Base-by-base conservation (phyloP, 2,113 vertebrate species). In the Electrona antarctica region DNA sequence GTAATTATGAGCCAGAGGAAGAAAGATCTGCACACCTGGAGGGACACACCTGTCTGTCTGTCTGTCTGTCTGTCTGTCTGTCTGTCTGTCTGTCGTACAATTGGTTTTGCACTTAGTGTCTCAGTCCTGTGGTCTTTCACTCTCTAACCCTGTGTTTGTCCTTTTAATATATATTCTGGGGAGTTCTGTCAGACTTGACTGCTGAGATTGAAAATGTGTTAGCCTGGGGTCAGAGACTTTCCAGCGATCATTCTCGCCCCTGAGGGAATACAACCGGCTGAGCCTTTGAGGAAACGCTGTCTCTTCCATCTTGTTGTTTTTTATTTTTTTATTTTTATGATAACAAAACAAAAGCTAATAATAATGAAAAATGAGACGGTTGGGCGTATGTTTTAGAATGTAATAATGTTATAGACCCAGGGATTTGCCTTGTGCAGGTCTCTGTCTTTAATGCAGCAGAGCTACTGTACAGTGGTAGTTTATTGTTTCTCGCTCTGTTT, bases 221-320 rank as follows among this genome's bases (percentile, higher is more conserved):
- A 68, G 77, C 69, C 70, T 76, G 74, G 55, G 77, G 82, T 80
- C 80, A 81, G 29, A 77, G 76, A 70, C 71, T 82, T 71, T 81
- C 66, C 64, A 56, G 70, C n/a, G 8, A 51, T 86, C 75, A 82
- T 83, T 86, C 80, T 70, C 80, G 69, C 62, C 73, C 85, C 71
- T 49, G 14, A 62, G 4, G 33, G 69, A 60, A 62, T 74, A 63
- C 63, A 58, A 29, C 63, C 45, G 67, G 60, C 60, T 60, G 77
- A 41, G 14, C 54, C 13, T 62, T 52, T 2, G 55, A 64, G 62
- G 73, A 77, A 76, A 73, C 60, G 64, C 79, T 65, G 67, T 68
- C 48, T 21, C 50, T 51, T 74, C 33, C 60, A 63, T 74, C 56
- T 79, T 74, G 21, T 33, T 60, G 28, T 21, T 58, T 7, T 67